A percentile compares a stretch with the other conserved stretches of the same genome.
Conservation (phyloP, 2,113 vertebrate species). For the Ammodytes dubius region DNA sequence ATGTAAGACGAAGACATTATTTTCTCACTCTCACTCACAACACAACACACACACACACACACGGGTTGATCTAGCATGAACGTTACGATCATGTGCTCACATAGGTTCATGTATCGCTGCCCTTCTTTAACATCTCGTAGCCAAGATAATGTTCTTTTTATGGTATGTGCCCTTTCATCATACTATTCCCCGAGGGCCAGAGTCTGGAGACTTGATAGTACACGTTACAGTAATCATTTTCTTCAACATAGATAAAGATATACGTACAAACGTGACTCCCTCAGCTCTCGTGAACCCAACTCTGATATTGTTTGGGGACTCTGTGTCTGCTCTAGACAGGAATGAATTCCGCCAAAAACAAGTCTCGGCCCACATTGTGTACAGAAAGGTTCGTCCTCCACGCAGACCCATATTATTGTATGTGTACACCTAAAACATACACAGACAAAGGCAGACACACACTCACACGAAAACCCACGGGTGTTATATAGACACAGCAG, state of each 20-base stretch:
- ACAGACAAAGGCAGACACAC: slow-evolving; percentile 14
- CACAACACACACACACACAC: too few species aligned
- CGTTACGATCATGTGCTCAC: slow-evolving; percentile 24
- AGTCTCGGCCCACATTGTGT: slow-evolving; percentile 35
- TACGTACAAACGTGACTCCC: slow-evolving; percentile 50
- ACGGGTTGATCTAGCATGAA: slow-evolving; percentile 20
- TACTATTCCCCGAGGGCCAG: slow-evolving; percentile 53
- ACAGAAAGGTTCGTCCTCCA: background rate
- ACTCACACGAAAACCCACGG: background rate
- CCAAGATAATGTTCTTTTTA: slow-evolving; percentile 71
- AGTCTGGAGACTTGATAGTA: slow-evolving; percentile 59
- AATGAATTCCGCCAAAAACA: slow-evolving; percentile 63
- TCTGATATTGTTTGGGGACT: slow-evolving; percentile 74
- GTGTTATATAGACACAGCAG: background rate
- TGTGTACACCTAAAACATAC: slow-evolving; percentile 52
- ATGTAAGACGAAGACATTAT: background rate
- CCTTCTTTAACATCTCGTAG: slow-evolving; percentile 57
- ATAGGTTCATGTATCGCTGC: slow-evolving; percentile 32
- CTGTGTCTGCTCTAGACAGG: slow-evolving; percentile 56
- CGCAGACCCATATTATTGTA: slow-evolving; percentile 26
- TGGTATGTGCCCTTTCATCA: slow-evolving; percentile 71
- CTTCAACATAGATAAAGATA: slow-evolving; percentile 71
- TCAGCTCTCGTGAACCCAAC: slow-evolving; percentile 36
- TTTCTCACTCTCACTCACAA: background rate
- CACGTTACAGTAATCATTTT: slow-evolving; percentile 74